Evolutionary conservation across 2,113 vertebrate species (phyloP).

Genomic region (Ascaphus truei): DNA sequence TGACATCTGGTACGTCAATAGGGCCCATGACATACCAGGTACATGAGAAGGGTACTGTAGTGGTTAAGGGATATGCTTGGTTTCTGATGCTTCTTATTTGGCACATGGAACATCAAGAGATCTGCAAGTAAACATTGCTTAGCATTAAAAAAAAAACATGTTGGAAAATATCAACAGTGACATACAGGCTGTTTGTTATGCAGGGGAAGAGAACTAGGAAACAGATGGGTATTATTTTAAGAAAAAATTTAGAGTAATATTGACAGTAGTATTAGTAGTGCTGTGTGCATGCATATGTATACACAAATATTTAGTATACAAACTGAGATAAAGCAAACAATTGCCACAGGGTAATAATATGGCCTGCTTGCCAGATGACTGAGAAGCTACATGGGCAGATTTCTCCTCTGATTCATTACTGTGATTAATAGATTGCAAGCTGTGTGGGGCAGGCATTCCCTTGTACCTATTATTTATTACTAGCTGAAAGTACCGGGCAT

Average conservation of each 20-base stretch:
- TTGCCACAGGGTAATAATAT: not conserved
- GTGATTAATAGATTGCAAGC: too few species aligned
- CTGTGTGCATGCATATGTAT: constrained; percentile 3
- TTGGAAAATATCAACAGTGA: constrained; percentile 15
- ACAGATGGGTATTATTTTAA: constrained; percentile 29
- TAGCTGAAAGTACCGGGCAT: too few species aligned
- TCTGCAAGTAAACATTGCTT: constrained; percentile 1
- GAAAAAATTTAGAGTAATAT: constrained; percentile 20
- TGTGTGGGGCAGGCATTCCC: too few species aligned
- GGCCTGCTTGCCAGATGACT: not conserved
- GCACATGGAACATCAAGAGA: not conserved
- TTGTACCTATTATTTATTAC: too few species aligned
- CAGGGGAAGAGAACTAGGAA: not conserved
- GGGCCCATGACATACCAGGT: too few species aligned
- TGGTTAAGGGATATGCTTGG: too few species aligned
- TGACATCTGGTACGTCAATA: too few species aligned
- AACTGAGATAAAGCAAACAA: not conserved
- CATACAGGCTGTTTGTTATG: constrained; percentile 20
- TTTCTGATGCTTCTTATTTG: not conserved
- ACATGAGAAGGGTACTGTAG: too few species aligned
- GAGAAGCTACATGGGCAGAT: too few species aligned
- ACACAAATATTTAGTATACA: constrained; percentile 15
- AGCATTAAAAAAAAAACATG: not conserved
- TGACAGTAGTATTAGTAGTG: constrained; percentile 11
- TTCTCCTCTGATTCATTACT: too few species aligned